Evolutionary conservation across 2,113 vertebrate species (phyloP).

Genomic region (Zingel zingel): DNA sequence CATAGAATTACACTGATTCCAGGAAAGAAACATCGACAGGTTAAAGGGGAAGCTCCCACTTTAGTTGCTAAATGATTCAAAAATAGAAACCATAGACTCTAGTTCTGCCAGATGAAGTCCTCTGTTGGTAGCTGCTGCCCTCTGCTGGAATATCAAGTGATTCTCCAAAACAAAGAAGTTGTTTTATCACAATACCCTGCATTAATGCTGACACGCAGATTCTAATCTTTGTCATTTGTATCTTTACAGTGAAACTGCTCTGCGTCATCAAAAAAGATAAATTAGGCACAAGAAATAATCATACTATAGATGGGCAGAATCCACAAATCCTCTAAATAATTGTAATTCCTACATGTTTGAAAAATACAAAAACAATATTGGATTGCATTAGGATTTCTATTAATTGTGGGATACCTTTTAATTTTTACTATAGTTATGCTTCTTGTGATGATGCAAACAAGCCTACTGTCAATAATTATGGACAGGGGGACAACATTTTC

Average conservation of each 20-base stretch:
- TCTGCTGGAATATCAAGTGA: slow-evolving; percentile 53
- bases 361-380: neutral
- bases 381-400: neutral
- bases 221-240: neutral
- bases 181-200: neutral
- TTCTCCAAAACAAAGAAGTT: neutral
- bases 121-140: slow-evolving; percentile 66
- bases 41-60: neutral
- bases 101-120: neutral
- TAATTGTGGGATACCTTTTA: neutral
- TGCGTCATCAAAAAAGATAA: neutral
- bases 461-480: no score
- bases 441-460: neutral
- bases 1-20: neutral
- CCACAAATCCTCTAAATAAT: neutral
- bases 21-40: neutral
- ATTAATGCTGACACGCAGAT: neutral
- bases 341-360: neutral
- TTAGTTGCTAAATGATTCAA: neutral
- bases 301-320: neutral
- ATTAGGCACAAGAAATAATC: neutral
- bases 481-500: no score
- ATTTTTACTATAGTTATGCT: slow-evolving; percentile 4
- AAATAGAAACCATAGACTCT: slow-evolving; percentile 5
- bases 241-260: neutral